A percentile compares a stretch with the other conserved stretches of the same genome.
These are phyloP conservation scores for Pteria penguin DNA, from an alignment of 2,888 invertebrate genomes.

Conservation along the genomic window DNA sequence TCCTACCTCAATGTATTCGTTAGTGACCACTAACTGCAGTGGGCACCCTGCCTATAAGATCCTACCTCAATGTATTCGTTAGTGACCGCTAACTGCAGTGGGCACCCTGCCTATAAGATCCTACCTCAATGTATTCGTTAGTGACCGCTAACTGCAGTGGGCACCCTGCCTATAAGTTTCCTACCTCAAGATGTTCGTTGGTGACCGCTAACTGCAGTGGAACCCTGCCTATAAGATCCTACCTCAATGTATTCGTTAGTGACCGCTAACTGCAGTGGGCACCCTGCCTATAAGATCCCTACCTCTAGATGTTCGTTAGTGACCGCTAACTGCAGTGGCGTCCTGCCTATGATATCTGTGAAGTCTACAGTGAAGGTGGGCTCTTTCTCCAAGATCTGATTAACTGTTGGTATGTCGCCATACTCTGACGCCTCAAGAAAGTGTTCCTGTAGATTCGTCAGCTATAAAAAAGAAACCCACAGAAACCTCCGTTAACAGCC, in stretches of 20 bases:
- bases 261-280: background rate
- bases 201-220: background rate
- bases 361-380: slow-evolving; percentile 72
- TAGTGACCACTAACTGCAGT: too few relatives aligned
- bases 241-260: too few relatives aligned
- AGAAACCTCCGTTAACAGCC: too few relatives aligned
- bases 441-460: slow-evolving; percentile 71
- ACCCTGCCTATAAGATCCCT: background rate
- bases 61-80: slow-evolving; percentile 76
- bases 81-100: slow-evolving; percentile 74
- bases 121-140: too few relatives aligned
- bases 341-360: slow-evolving; percentile 75
- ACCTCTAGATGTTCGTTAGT: slow-evolving; percentile 78
- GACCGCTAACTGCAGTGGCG: slow-evolving; percentile 75
- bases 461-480: too few relatives aligned
- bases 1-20: too few relatives aligned
- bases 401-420: slow-evolving; percentile 73
- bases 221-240: too few relatives aligned
- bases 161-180: too few relatives aligned
- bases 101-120: slow-evolving; percentile 77
- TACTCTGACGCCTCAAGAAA: slow-evolving; percentile 76
- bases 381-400: slow-evolving; percentile 67
- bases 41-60: too few relatives aligned
- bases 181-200: background rate
- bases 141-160: too few relatives aligned